Percentiles rank a stretch among this genome's conserved stretches.
These are phyloP conservation scores for Oceanites oceanicus DNA, from an alignment of 2,113 vertebrate genomes.

Conservation along the genomic window DNA sequence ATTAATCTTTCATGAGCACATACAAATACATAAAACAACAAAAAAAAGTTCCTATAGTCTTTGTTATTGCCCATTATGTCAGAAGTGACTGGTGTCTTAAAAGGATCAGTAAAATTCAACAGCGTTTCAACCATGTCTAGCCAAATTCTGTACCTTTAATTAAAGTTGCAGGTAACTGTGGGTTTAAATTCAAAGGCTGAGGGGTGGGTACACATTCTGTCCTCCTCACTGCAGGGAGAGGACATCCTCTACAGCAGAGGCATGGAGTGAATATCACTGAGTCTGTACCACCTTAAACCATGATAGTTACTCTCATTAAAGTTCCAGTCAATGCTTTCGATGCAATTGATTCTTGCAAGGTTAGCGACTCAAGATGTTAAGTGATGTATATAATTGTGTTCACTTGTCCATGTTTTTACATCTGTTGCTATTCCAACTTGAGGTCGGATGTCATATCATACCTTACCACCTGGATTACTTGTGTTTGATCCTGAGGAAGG, in stretches of 20 bases:
- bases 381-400: no score
- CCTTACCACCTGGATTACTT: background rate
- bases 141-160: background rate
- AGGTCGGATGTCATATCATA: background rate
- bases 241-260: no score
- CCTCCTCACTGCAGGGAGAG: background rate
- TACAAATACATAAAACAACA: background rate
- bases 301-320: background rate
- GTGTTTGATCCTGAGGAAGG: background rate
- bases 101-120: background rate
- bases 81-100: background rate
- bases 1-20: background rate
- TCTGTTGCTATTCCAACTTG: background rate
- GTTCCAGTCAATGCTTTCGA: background rate
- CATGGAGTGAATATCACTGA: no score
- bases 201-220: accelerated
- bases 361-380: background rate
- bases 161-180: background rate
- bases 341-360: background rate
- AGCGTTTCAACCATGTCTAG: background rate
- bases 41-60: background rate
- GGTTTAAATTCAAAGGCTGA: background rate
- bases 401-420: background rate
- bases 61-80: background rate
- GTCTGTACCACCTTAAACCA: background rate